Evolutionary conservation across 2,113 vertebrate species (phyloP), one percentile per base, ranked within the genome.

Genomic region (Pterocles orientalis): DNA sequence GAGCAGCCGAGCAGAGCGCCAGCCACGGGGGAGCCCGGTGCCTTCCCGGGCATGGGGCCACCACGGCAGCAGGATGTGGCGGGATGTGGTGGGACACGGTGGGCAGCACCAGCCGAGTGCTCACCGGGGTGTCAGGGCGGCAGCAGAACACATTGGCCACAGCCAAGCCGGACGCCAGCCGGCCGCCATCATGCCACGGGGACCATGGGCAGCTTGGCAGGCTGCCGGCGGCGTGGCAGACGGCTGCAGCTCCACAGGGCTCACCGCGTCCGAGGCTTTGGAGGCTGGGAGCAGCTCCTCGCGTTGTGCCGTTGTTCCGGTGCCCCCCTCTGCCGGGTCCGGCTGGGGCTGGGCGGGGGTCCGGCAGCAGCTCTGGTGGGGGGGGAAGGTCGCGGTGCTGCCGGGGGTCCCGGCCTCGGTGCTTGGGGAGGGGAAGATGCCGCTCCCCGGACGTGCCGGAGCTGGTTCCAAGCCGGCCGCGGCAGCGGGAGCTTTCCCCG

Each of bases 111-210:
- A 12, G 48, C 91, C 0, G 2, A 18, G 94, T 2, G 0, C 78
- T 41, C n/a, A 0, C 57, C 3, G 45, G 26, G 58, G 43, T 68
- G 39, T 41, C 39, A 12, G 39, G 39, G 39, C 39, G 39, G 39
- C 39, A 41, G 39, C 39, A 41, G 39, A 13, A 41, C 39, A 41
- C 39, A 10, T 11, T 41, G 39, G 39, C 39, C 39, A 12, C 39
- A 41, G 68, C 34, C 0, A 3, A 51, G 69, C 77, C 2, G 1
- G 57, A 23, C 0, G 6, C 65, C 76, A 31, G 57, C 48, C 16
- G 12, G 79, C 24, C 1, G 7, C 91, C 0, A 2, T 41, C 82
- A 29, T 1, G 4, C 76, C n/a, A 1, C 0, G 3, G 51, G 4
- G 5, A 18, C 70, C 23, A 14, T 2, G 23, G 69, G 65, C 83